These are phyloP conservation scores for Leptodactylus fuscus DNA, from an alignment of 2,113 vertebrate genomes.

Conservation along the genomic window DNA sequence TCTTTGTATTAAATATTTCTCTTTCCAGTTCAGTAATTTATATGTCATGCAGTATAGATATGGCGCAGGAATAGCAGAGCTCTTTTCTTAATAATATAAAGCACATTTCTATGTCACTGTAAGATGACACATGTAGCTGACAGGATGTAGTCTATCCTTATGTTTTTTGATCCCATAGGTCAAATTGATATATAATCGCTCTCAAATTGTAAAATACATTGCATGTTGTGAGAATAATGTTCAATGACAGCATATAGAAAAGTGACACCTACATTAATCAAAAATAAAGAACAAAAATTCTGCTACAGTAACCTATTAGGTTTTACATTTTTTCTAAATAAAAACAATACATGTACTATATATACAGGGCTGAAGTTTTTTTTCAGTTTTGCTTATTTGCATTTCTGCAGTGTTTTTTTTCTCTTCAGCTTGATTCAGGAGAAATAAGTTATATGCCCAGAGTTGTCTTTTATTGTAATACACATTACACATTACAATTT, in stretches of 20 bases:
- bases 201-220: constrained; percentile 22
- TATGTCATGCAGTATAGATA: constrained; percentile 1
- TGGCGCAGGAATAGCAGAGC: neutral
- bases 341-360: no score
- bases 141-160: constrained; percentile 13
- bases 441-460: no score
- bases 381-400: no score
- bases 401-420: no score
- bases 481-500: no score
- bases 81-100: constrained; percentile 26
- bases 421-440: no score
- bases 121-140: constrained; percentile 38
- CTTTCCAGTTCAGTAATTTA: constrained; percentile 17
- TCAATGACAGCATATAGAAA: constrained; percentile 24
- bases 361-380: no score
- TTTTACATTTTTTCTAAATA: neutral
- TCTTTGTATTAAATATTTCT: constrained; percentile 16
- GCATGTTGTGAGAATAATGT: neutral
- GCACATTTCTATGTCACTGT: constrained; percentile 24
- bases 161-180: constrained; percentile 16
- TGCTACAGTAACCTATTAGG: neutral
- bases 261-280: constrained; percentile 24
- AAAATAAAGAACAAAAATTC: neutral
- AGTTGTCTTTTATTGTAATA: no score
- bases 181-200: constrained; percentile 21